A percentile compares a stretch with the other conserved stretches of the same genome.
Conservation (phyloP, 2,888 invertebrate species). For the Pseudococcus viburni region DNA sequence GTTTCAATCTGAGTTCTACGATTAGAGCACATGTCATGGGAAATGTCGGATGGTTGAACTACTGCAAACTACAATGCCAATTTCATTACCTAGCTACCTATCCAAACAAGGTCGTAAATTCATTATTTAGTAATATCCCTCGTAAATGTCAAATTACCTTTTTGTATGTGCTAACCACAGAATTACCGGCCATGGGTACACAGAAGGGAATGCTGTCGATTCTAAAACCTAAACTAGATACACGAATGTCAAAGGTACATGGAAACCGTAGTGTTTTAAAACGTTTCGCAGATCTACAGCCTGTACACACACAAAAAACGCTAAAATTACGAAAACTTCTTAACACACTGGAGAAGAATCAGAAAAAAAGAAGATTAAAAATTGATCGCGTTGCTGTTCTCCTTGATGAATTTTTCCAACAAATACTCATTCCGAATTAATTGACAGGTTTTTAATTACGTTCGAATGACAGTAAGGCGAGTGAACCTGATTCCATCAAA, state of each 20-base stretch:
- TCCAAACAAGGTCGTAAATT: background rate
- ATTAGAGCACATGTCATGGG: background rate
- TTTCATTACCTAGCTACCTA: background rate
- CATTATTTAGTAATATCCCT: background rate
- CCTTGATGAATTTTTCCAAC: conserved; percentile 22
- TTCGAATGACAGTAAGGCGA: conserved; percentile 2
- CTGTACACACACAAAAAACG: background rate
- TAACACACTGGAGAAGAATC: background rate
- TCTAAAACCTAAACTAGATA: background rate
- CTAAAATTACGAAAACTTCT: background rate
- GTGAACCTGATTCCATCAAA: conserved; percentile 26
- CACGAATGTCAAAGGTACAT: background rate
- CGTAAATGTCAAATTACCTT: background rate
- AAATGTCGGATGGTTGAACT: background rate
- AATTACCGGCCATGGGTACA: background rate
- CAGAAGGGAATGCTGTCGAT: too few species aligned
- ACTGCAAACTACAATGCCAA: background rate
- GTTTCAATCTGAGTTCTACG: background rate
- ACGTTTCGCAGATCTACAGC: background rate
- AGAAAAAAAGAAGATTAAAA: background rate
- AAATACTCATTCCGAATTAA: conserved; percentile 39
- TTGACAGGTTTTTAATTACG: conserved; percentile 38
- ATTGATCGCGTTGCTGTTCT: conserved; percentile 19
- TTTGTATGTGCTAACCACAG: background rate
- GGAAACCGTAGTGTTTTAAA: background rate